phyloP scores from a whole-genome alignment of 2,888 invertebrate species.

The Endotricha flammealis region DNA sequence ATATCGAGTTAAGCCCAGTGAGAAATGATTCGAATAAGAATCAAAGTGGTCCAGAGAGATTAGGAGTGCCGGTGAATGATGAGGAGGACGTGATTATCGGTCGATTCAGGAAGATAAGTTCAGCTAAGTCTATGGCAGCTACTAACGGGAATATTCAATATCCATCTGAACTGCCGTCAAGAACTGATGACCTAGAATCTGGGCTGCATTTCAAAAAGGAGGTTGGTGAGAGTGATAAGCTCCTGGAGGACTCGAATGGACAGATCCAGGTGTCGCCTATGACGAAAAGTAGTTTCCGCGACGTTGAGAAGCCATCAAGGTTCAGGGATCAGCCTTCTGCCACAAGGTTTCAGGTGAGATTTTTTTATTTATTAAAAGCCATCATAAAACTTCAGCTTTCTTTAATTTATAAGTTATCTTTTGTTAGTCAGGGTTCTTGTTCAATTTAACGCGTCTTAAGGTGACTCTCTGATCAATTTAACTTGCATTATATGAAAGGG shows the following conservation, averaged over 20 bases:
- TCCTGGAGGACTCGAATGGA: constrained; percentile 43
- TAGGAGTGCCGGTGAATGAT: constrained; percentile 44
- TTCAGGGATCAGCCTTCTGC: constrained; percentile 80
- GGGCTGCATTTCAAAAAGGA: constrained; percentile 59
- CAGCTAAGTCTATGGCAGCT: constrained; percentile 74
- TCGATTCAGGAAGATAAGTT: constrained; percentile 71
- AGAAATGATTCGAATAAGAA: constrained; percentile 28
- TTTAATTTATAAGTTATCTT: too few species aligned
- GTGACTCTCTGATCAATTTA: too few species aligned
- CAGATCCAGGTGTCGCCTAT: constrained; percentile 38
- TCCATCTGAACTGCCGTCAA: constrained; percentile 46
- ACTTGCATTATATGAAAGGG: too few species aligned
- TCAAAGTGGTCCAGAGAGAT: constrained; percentile 29
- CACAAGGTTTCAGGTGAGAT: constrained; percentile 78
- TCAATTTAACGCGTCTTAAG: too few species aligned
- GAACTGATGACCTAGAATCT: constrained; percentile 52
- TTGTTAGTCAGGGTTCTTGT: too few species aligned
- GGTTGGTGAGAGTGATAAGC: constrained; percentile 46
- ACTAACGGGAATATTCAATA: constrained; percentile 71
- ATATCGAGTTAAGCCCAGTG: constrained; percentile 64
- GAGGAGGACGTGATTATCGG: constrained; percentile 74
- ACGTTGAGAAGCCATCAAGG: constrained; percentile 79
- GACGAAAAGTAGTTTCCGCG: constrained; percentile 81
- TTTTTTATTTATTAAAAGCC: too few species aligned
- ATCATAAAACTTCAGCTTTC: too few species aligned